Percentiles rank a stretch among this genome's conserved stretches.
These are phyloP conservation scores for Polydrusus pterygomalis DNA, from an alignment of 2,888 invertebrate genomes.

Conservation along the genomic window DNA sequence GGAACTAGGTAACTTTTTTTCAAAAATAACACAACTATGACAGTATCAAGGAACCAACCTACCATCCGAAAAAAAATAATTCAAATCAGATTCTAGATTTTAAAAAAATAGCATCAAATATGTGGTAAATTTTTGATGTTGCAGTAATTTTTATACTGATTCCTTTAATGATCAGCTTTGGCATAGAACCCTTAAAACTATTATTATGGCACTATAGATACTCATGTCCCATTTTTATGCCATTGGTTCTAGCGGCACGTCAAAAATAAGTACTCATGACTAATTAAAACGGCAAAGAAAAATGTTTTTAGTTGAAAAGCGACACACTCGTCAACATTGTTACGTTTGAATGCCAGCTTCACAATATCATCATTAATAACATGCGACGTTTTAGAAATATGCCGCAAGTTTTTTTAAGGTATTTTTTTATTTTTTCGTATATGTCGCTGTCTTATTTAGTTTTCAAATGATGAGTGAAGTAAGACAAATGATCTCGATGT, in stretches of 20 bases:
- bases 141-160: too few species aligned
- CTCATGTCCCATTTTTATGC: background rate
- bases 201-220: background rate
- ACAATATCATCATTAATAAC: constrained; percentile 65
- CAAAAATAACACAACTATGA: too few species aligned
- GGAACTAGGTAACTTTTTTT: too few species aligned
- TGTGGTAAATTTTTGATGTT: too few species aligned
- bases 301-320: constrained; percentile 61
- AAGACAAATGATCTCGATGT: constrained; percentile 48
- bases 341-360: constrained; percentile 63
- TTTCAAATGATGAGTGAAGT: constrained; percentile 48
- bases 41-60: too few species aligned
- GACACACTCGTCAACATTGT: constrained; percentile 63
- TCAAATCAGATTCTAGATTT: too few species aligned
- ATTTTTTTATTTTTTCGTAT: constrained; percentile 55
- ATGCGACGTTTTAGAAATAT: constrained; percentile 63
- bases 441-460: constrained; percentile 61
- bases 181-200: too few species aligned
- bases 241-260: constrained; percentile 13
- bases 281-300: constrained; percentile 62
- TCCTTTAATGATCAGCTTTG: too few species aligned
- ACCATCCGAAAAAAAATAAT: too few species aligned
- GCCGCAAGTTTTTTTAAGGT: constrained; percentile 54
- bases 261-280: constrained; percentile 57
- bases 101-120: too few species aligned